These are phyloP conservation scores for Tuta absoluta DNA, from an alignment of 2,888 invertebrate species.

Conservation along the genomic window DNA sequence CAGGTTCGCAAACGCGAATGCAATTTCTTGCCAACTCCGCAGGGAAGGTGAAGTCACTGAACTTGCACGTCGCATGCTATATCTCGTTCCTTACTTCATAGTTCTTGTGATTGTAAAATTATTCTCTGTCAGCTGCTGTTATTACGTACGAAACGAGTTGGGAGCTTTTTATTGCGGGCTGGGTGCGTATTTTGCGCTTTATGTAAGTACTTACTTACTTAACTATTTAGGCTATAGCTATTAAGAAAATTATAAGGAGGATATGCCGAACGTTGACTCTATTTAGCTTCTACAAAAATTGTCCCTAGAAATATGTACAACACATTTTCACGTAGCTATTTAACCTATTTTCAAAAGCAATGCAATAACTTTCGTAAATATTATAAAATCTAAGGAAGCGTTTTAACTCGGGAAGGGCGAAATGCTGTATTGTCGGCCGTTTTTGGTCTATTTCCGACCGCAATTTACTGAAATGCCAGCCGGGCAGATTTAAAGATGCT, in stretches of 20 bases:
- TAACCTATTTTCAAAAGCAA: too few species aligned
- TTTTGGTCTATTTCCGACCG: too few species aligned
- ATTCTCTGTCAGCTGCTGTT: conserved; percentile 56
- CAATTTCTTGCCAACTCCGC: conserved; percentile 73
- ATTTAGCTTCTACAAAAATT: too few species aligned
- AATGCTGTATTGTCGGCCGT: too few species aligned
- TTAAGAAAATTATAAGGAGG: background rate
- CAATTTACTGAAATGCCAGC: too few species aligned
- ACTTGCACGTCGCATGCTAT: conserved; percentile 72
- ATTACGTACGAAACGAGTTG: conserved; percentile 38
- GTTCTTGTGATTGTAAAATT: conserved; percentile 74
- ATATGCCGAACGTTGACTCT: too few species aligned
- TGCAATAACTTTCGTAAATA: too few species aligned
- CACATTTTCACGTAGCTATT: too few species aligned
- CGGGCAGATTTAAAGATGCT: too few species aligned
- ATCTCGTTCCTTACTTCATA: conserved; percentile 71
- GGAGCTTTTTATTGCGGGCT: conserved; percentile 11
- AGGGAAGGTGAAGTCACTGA: conserved; percentile 76
- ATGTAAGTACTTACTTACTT: background rate
- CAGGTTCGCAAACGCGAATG: conserved; percentile 74
- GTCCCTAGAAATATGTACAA: too few species aligned
- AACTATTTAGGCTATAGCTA: background rate
- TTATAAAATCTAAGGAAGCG: too few species aligned
- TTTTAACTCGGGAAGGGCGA: too few species aligned
- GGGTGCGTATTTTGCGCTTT: conserved; percentile 15